Base-by-base conservation (phyloP, 2,888 invertebrate genomes). In the Dione juno region DNA sequence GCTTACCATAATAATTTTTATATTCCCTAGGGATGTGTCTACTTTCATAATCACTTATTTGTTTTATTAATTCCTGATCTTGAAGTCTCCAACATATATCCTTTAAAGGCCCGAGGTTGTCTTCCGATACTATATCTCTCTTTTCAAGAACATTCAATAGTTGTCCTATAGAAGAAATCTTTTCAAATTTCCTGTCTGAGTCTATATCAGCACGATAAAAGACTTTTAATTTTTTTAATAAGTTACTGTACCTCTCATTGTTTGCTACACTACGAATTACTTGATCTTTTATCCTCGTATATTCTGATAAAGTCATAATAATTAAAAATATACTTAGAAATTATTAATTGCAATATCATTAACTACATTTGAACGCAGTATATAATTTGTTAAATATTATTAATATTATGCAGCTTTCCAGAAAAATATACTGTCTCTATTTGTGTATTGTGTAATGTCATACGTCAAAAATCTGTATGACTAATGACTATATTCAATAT, bases 131-230 rank as follows among this genome's bases (percentile, higher is more conserved):
- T 11, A 87, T 71, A 72, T 88, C 88, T 73, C 92, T 80, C 19
- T 88, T 76, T 83, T 93, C 92, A 68, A 93, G 79, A 57, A 90
- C 77, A 35, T 79, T 82, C 9, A 93, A 71, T 45, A 93, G 79
- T 48, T 92, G 80, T 7, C 86, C 81, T 61, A 90, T 82, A 6
- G 82, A 85, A 28, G 72, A 80, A 45, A 92, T 87, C 77, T 85
- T 78, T 78, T 92, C 92, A 75, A 80, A 88, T 74, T 87, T 82
- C 76, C 92, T 83, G 1, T 84, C 80, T 1, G 92, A 93, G 76
- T 92, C 91, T 58, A 93, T 91, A 16, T 82, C 84, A 40, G 84
- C 83, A 75, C 77, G 83, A 72, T 86, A 92, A 43, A 85, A 74
- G 50, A 85, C 85, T 79, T 92, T 93, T 67, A 92, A 70, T 16